These are phyloP conservation scores for Zaprionus inermis DNA, from an alignment of 1,140 invertebrate species.

Conservation along the genomic window DNA sequence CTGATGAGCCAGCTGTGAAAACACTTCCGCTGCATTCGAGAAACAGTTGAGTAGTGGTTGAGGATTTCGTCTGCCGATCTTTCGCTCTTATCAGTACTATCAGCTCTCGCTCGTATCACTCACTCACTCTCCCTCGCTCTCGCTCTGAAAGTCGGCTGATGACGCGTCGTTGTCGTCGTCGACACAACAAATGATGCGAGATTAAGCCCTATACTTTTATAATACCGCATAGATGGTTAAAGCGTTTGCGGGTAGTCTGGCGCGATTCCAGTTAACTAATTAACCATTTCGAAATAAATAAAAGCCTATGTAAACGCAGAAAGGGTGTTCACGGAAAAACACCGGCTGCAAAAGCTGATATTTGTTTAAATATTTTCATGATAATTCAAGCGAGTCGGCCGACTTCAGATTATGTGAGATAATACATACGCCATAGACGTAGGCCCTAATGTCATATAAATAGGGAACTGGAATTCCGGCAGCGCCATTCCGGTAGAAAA, in stretches of 20 bases:
- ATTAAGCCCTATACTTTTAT: constrained; percentile 48
- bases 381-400: constrained; percentile 31
- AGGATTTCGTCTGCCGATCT: constrained; percentile 14
- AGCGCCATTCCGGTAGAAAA: constrained; percentile 29
- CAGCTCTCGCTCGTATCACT: not conserved
- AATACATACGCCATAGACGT: no score
- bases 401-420: constrained; percentile 12
- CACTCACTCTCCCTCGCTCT: not conserved
- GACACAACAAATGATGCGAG: constrained; percentile 24
- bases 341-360: constrained; percentile 48
- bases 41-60: not conserved
- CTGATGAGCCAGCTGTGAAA: constrained; percentile 25
- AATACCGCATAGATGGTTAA: constrained; percentile 51
- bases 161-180: not conserved
- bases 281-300: constrained; percentile 36
- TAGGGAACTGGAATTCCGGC: constrained; percentile 29
- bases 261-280: constrained; percentile 62
- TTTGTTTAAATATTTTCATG: constrained; percentile 49
- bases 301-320: constrained; percentile 30
- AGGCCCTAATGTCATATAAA: constrained; percentile 37
- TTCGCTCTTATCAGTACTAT: constrained; percentile 23
- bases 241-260: constrained; percentile 68
- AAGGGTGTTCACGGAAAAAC: constrained; percentile 54
- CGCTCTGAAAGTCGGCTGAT: constrained; percentile 5
- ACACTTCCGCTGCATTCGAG: constrained; percentile 37